Evolutionary conservation across 1,140 invertebrate genomes (phyloP).

Genomic region (Lepidurus apus): DNA sequence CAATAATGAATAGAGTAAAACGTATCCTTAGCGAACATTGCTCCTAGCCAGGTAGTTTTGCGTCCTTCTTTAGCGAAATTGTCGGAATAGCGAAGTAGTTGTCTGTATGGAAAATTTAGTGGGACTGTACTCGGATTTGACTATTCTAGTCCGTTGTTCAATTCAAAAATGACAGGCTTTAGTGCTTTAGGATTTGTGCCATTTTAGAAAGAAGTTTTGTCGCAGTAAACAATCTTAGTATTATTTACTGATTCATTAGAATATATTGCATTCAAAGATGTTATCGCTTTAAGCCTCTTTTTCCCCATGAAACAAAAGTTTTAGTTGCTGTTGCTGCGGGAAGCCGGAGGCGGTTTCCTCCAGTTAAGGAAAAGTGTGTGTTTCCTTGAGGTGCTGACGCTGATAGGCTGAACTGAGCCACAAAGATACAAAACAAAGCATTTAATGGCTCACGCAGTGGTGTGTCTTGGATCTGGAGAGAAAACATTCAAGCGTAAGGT

Average conservation of each 20-base stretch:
- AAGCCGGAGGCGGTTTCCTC: not conserved
- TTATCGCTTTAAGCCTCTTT: not conserved
- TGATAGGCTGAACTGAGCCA: not conserved
- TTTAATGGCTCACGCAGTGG: not conserved
- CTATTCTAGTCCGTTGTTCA: too few relatives aligned
- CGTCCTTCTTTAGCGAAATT: too few relatives aligned
- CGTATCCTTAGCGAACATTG: too few relatives aligned
- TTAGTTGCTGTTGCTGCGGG: not conserved
- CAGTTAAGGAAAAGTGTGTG: not conserved
- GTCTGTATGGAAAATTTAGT: too few relatives aligned
- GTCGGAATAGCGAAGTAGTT: too few relatives aligned
- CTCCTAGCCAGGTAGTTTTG: too few relatives aligned
- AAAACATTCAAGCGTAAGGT: not conserved
- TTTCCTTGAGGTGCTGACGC: not conserved
- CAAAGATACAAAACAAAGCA: not conserved
- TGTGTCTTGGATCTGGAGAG: not conserved
- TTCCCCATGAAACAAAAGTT: not conserved
- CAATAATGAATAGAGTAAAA: too few relatives aligned
- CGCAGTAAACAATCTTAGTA: too few relatives aligned
- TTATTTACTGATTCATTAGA: not conserved
- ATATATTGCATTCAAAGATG: not conserved
- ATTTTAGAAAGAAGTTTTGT: too few relatives aligned
- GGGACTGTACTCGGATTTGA: too few relatives aligned
- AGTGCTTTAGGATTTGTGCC: too few relatives aligned
- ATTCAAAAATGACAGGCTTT: too few relatives aligned